A percentile compares a stretch with the other conserved stretches of the same genome.
Conservation (phyloP, 2,888 invertebrate species). For the Laothoe populi region DNA sequence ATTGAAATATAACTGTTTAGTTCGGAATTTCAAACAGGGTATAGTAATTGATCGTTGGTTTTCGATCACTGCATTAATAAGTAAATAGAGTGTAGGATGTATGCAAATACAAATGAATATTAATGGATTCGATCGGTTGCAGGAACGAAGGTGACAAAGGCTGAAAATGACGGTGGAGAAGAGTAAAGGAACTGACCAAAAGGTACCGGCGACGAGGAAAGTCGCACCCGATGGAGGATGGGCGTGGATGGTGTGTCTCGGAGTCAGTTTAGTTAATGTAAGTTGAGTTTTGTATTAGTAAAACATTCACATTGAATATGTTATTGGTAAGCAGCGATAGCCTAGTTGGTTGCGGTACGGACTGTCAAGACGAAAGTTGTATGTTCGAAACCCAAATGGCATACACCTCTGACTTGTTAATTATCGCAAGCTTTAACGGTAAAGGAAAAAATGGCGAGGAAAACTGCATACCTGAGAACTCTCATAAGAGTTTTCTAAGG, state of each 20-base stretch:
- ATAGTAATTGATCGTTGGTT: conserved; percentile 15
- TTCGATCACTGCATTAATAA: conserved; percentile 13
- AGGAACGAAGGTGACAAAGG: conserved; percentile 78
- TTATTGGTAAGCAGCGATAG: not conserved
- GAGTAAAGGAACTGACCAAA: conserved; percentile 69
- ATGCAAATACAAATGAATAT: conserved; percentile 22
- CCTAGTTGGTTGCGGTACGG: not conserved
- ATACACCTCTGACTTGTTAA: no score
- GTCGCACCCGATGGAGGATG: conserved; percentile 95
- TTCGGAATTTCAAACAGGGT: not conserved
- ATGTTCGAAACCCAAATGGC: no score
- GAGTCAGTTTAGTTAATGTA: conserved; percentile 93
- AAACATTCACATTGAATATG: no score
- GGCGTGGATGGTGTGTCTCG: conserved; percentile 95
- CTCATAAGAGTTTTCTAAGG: no score
- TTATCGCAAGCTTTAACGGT: no score
- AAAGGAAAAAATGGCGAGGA: no score
- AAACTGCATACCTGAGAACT: no score
- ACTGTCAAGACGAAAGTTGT: no score
- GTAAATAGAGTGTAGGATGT: conserved; percentile 1
- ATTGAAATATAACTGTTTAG: not conserved
- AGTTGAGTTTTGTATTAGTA: conserved; percentile 69
- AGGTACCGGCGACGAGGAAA: conserved; percentile 82
- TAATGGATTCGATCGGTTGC: conserved; percentile 43
- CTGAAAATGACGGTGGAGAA: conserved; percentile 80